These are phyloP conservation scores for Pundamilia nyererei DNA, from an alignment of 2,113 vertebrate species.

Conservation along the genomic window DNA sequence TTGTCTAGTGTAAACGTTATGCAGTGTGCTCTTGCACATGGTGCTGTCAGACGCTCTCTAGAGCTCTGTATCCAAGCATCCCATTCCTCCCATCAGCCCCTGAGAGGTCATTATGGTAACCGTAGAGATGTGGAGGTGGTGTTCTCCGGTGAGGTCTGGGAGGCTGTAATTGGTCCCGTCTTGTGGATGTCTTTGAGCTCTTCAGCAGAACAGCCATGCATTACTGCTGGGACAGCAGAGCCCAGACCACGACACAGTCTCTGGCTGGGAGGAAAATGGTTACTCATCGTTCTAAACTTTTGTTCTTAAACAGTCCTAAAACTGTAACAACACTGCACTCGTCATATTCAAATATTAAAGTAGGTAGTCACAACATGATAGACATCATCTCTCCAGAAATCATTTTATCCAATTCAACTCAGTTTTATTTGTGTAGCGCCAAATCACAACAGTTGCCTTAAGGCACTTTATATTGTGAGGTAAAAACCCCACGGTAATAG, in stretches of 20 bases:
- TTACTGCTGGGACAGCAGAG: slow-evolving; percentile 21
- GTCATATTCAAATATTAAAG: background rate
- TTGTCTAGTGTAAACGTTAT: background rate
- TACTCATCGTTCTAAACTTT: background rate
- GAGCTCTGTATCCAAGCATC: background rate
- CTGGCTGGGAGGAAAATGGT: background rate
- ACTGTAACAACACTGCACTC: background rate
- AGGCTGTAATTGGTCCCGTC: slow-evolving; percentile 53
- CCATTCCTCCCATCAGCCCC: slow-evolving; percentile 8
- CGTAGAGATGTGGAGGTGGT: slow-evolving; percentile 9
- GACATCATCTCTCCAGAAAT: background rate
- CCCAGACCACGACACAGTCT: background rate
- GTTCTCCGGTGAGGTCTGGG: slow-evolving; percentile 12
- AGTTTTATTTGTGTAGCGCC: background rate
- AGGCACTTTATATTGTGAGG: background rate
- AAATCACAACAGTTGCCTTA: background rate
- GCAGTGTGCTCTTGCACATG: background rate
- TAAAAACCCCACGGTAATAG: accelerated
- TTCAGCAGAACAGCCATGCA: slow-evolving; percentile 24
- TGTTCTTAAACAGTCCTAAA: background rate
- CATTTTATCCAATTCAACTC: background rate
- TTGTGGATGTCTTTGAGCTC: slow-evolving; percentile 18
- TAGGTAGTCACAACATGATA: background rate
- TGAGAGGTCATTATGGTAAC: slow-evolving; percentile 56
- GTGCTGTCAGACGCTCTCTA: background rate